Percentiles rank a stretch among this genome's conserved stretches.
phyloP scores from a whole-genome alignment of 2,888 invertebrate genomes.

The Acronicta leporina region DNA sequence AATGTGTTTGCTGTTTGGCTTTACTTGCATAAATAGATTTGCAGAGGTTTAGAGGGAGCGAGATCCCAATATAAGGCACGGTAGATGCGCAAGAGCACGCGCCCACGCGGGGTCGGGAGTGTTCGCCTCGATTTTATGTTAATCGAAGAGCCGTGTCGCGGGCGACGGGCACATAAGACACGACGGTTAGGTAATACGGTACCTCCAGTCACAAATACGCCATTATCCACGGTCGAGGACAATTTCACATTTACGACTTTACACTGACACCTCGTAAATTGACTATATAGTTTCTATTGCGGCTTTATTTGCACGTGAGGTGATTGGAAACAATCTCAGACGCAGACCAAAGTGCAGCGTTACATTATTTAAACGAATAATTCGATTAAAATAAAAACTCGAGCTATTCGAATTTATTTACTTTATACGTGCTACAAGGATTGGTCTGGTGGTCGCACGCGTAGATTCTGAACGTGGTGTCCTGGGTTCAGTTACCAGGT shows the following conservation, averaged over 20 bases:
- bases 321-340: slow-evolving; percentile 54
- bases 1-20: slow-evolving; percentile 50
- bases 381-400: neutral
- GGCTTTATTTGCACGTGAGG: slow-evolving; percentile 75
- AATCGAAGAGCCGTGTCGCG: slow-evolving; percentile 88
- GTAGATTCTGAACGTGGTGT: too few species aligned
- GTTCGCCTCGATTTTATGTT: slow-evolving; percentile 85
- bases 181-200: slow-evolving; percentile 74
- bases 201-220: slow-evolving; percentile 71
- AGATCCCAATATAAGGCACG: slow-evolving; percentile 48
- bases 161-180: slow-evolving; percentile 68
- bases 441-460: too few species aligned
- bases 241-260: slow-evolving; percentile 85
- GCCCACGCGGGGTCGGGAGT: slow-evolving; percentile 79
- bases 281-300: slow-evolving; percentile 77
- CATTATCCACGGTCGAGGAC: slow-evolving; percentile 78
- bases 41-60: slow-evolving; percentile 38
- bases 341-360: slow-evolving; percentile 19
- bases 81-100: slow-evolving; percentile 67
- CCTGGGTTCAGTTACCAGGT: too few species aligned
- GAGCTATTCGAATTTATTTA: too few species aligned
- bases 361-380: neutral
- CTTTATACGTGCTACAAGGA: too few species aligned
- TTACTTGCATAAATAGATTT: slow-evolving; percentile 46
- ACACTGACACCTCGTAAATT: slow-evolving; percentile 82